A percentile compares a stretch with the other conserved stretches of the same genome.
Evolutionary conservation across 2,113 vertebrate species (phyloP).

Genomic region (Camelus dromedarius): DNA sequence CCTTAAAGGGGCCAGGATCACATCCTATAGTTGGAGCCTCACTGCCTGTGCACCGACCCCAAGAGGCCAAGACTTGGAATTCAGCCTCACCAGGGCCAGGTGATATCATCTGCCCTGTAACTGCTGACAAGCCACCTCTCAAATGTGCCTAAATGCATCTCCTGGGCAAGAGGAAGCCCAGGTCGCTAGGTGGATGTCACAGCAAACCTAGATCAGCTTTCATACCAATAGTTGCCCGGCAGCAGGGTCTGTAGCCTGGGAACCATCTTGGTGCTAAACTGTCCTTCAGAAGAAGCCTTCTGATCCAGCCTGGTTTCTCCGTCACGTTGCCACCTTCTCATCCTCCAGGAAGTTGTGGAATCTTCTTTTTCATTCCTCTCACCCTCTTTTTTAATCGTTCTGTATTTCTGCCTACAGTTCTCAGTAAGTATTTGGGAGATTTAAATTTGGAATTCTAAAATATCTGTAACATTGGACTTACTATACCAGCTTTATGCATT

Average conservation of each 20-base stretch:
- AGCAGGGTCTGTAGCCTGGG: not conserved
- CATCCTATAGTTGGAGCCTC: not conserved
- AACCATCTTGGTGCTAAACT: not conserved
- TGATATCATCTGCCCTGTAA: not conserved
- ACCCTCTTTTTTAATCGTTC: not conserved
- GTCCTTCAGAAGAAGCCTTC: not conserved
- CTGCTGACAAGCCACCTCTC: not conserved
- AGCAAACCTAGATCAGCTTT: not conserved
- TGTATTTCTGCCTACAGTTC: not conserved
- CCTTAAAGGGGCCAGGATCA: not conserved
- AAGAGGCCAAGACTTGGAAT: not conserved
- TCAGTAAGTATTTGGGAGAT: not conserved
- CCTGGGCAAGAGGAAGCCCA: not conserved
- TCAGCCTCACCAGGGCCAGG: not conserved
- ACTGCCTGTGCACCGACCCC: not conserved
- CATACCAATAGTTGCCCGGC: not conserved
- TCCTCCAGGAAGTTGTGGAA: not conserved
- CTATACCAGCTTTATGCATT: not conserved
- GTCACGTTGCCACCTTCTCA: not conserved
- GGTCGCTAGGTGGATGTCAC: not conserved
- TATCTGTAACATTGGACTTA: not conserved
- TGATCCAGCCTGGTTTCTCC: not conserved
- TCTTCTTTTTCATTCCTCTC: not conserved
- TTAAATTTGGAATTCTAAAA: slow-evolving; percentile 39
- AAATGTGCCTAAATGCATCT: not conserved